Base-by-base conservation (phyloP, 1,140 invertebrate species). In the Thrips palmi region DNA sequence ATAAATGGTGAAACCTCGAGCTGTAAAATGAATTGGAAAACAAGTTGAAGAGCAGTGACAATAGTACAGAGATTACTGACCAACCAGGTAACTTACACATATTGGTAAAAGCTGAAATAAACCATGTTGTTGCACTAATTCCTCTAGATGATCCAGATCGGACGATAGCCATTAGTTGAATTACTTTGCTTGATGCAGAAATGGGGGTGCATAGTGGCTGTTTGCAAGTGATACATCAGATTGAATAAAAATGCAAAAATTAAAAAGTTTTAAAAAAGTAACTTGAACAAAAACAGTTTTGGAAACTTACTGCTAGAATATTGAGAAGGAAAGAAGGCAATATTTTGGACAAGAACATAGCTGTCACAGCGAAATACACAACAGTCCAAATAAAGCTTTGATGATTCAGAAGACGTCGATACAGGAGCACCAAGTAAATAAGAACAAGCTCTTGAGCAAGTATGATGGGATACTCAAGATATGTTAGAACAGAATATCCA, bases 381-480 rank as follows among this genome's bases (percentile, higher is more conserved):
- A 55, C 18, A 28, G 59, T 45, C 30, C 50, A 41, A 44, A 55
- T 4, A 25, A 61, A 39, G 47, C 59, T 47, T 45, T 45, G 45
- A 42, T 44, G 44, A 45, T 67, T 61, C 14, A 71, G 40, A 34
- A 60, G 47, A 30, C 62, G 52, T 33, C 64, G 63, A 51, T 71
- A 77, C 45, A 68, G 65, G 4, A 78, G 41, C 2, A 74, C 68
- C 33, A 71, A 58, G 45, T 63, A 70, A 37, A 77, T 66, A 29
- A 78, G 46, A n/a, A 77, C 55, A 43, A 70, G 67, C 45, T 77
- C 63, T 58, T 80, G 74, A 1, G 67, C 33, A 41, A 78, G 47
- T 43, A 80, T 70, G 35, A 77, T 67, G 2, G 74, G 74, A 53
- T 78, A 78, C 47, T 80, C 76, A 57, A 80, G 48, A 46, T 78